Conservation (phyloP, 2,888 invertebrate genomes). For the Lasioglossum lativentre region DNA sequence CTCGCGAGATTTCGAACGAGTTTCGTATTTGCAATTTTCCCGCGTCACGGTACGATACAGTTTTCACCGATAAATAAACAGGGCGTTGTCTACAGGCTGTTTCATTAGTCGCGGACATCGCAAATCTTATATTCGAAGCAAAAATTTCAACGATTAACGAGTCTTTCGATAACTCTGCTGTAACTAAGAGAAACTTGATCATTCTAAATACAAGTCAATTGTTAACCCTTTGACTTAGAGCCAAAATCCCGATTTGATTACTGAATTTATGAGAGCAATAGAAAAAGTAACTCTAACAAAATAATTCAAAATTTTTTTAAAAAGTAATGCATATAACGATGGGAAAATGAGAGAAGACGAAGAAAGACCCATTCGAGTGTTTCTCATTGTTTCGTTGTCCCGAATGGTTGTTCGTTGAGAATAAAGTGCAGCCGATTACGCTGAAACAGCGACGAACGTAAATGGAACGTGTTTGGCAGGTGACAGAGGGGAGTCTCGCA, state of each 20-base stretch:
- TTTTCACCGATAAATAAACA: not conserved
- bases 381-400: not conserved
- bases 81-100: not conserved
- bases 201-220: too few relatives aligned
- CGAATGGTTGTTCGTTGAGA: not conserved
- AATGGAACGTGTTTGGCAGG: slow-evolving; percentile 85
- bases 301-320: too few relatives aligned
- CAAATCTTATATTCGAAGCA: not conserved
- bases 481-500: slow-evolving; percentile 92
- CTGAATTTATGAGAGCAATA: not conserved
- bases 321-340: too few relatives aligned
- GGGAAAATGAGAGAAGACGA: not conserved
- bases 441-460: not conserved
- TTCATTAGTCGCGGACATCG: not conserved
- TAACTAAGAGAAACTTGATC: too few relatives aligned
- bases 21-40: not conserved
- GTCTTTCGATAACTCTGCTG: too few relatives aligned
- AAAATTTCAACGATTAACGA: too few relatives aligned
- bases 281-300: too few relatives aligned
- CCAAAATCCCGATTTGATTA: not conserved
- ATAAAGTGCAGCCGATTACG: not conserved
- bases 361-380: not conserved
- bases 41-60: not conserved
- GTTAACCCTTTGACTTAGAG: too few relatives aligned
- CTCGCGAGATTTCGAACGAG: not conserved